Percentiles rank a stretch among this genome's conserved stretches.
These are phyloP conservation scores for Lagopus leucura DNA, from an alignment of 2,113 vertebrate species.

Conservation along the genomic window DNA sequence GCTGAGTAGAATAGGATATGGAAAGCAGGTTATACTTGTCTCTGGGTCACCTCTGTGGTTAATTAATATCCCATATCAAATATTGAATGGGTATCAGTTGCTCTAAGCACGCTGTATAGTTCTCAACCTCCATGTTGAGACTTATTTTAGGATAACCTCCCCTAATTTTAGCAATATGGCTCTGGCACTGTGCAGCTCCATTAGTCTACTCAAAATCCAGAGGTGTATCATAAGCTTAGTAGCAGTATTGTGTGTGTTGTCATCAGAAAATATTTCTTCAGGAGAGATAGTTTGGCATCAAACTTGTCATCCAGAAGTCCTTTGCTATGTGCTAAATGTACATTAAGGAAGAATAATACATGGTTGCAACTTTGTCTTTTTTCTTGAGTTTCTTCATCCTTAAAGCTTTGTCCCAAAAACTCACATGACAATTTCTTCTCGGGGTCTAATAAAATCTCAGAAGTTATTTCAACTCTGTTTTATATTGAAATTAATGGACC, in stretches of 20 bases:
- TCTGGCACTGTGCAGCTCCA: neutral
- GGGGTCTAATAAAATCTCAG: neutral
- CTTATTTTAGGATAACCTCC: neutral
- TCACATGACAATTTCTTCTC: neutral
- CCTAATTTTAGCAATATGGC: neutral
- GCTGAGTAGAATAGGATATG: neutral
- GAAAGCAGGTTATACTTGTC: neutral
- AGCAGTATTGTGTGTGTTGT: neutral
- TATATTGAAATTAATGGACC: neutral
- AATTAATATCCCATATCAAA: neutral
- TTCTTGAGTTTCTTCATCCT: neutral
- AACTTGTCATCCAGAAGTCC: neutral
- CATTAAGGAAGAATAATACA: neutral
- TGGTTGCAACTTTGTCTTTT: neutral
- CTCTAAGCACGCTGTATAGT: neutral
- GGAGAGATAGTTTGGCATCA: neutral
- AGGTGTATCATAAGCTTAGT: neutral
- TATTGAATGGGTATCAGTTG: neutral
- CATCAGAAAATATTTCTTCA: neutral
- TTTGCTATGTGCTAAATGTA: neutral
- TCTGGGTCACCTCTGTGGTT: neutral
- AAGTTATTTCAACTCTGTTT: neutral
- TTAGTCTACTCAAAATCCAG: neutral
- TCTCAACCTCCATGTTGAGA: neutral
- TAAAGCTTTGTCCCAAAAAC: neutral